phyloP scores from a whole-genome alignment of 1,140 invertebrate species.

The Drosophila tropicalis region DNA sequence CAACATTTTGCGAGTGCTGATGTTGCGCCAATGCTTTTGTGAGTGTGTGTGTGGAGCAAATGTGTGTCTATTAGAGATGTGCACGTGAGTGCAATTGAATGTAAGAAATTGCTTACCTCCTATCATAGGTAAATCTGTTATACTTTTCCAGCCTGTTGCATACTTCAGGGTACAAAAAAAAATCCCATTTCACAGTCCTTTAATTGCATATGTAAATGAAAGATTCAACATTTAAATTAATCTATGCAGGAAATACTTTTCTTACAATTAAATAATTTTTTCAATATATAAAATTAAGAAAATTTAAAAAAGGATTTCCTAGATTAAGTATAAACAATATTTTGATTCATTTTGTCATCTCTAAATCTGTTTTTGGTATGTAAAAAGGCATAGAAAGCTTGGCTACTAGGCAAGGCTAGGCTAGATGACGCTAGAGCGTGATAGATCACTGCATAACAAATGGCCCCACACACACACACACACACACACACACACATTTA shows the following conservation, averaged over 20 bases:
- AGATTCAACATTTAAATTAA: no score
- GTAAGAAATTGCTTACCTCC: no score
- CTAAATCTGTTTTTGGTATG: constrained; percentile 62
- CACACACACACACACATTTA: constrained; percentile 10
- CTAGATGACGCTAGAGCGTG: constrained; percentile 65
- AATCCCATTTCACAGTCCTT: no score
- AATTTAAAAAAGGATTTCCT: no score
- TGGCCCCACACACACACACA: constrained; percentile 51
- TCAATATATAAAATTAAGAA: no score
- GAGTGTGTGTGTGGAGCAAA: constrained; percentile 6
- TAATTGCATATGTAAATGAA: no score
- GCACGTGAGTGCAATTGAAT: constrained; percentile 9
- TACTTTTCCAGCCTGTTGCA: no score
- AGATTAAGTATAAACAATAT: no score
- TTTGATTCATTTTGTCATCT: constrained; percentile 44
- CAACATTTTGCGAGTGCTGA: constrained; percentile 36
- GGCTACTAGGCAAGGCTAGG: constrained; percentile 32
- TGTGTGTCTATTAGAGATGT: constrained; percentile 18
- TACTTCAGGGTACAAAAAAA: no score
- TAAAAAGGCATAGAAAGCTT: constrained; percentile 51
- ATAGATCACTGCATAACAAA: constrained; percentile 80
- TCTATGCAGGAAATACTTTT: no score
- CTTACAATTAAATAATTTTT: no score
- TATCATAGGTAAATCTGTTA: no score
- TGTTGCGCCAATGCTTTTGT: constrained; percentile 22